A percentile compares a stretch with the other conserved stretches of the same genome.
phyloP scores from a whole-genome alignment of 2,888 invertebrate genomes.

The Drosophila greeni region DNA sequence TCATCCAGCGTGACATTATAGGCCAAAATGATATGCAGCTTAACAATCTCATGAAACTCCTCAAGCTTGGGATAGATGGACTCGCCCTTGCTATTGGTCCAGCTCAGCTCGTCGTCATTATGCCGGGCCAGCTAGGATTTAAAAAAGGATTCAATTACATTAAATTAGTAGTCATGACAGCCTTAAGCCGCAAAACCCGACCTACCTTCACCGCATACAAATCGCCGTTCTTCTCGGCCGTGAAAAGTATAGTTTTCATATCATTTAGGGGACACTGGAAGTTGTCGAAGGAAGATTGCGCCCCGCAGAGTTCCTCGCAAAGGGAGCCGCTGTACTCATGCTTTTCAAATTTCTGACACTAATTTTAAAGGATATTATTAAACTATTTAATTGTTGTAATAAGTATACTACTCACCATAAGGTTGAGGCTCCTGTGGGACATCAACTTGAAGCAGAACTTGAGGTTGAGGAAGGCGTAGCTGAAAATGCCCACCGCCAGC shows the following conservation, averaged over 20 bases:
- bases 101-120: constrained; percentile 74
- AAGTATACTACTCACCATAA: constrained; percentile 68
- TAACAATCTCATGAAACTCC: constrained; percentile 77
- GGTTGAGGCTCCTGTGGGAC: constrained; percentile 75
- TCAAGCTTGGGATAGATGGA: constrained; percentile 74
- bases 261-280: constrained; percentile 76
- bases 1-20: constrained; percentile 78
- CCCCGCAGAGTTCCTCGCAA: constrained; percentile 75
- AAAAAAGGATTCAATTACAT: neutral
- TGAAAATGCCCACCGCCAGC: constrained; percentile 68
- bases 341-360: constrained; percentile 76
- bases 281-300: constrained; percentile 71
- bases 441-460: constrained; percentile 77
- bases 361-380: neutral
- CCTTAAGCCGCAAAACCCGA: constrained; percentile 19
- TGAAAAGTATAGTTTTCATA: constrained; percentile 76
- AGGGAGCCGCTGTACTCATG: constrained; percentile 76
- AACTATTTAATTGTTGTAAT: neutral
- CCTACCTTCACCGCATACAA: constrained; percentile 76
- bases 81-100: constrained; percentile 73
- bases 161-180: constrained; percentile 36
- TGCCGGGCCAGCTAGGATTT: constrained; percentile 67
- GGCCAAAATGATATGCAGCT: constrained; percentile 75
- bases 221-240: constrained; percentile 77
- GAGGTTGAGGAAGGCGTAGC: constrained; percentile 76